Evolutionary conservation across 1,140 invertebrate genomes (phyloP).

Genomic region (Bombus affinis): DNA sequence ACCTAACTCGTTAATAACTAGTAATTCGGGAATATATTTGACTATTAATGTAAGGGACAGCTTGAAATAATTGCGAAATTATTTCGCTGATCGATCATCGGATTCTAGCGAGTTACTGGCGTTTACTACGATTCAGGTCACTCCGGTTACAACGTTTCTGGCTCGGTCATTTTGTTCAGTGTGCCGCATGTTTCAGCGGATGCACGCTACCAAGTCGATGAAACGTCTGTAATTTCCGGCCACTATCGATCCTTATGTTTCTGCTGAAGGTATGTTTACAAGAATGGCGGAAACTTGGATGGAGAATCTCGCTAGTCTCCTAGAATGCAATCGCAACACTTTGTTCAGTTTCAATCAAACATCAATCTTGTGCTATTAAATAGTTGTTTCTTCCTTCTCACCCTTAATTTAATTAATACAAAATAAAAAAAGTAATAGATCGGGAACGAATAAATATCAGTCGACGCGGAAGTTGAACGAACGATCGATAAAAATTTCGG

Average conservation of each 20-base stretch:
- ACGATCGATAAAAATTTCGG: neutral
- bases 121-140: conserved; percentile 6
- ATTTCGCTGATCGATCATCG: conserved; percentile 34
- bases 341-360: neutral
- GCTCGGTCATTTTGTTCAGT: conserved; percentile 4
- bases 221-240: conserved; percentile 50
- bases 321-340: neutral
- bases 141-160: neutral
- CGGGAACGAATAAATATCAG: too few relatives aligned
- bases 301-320: neutral
- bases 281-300: conserved; percentile 11
- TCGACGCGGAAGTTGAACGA: neutral
- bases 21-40: neutral
- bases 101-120: neutral
- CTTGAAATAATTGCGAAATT: conserved; percentile 34
- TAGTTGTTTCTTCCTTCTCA: too few relatives aligned
- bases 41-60: neutral
- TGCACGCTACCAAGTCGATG: conserved; percentile 34
- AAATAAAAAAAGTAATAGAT: too few relatives aligned
- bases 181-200: conserved; percentile 1
- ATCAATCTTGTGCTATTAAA: neutral
- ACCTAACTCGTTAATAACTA: neutral
- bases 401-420: too few relatives aligned
- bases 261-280: conserved; percentile 22
- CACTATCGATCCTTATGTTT: conserved; percentile 42